Evolutionary conservation across 2,888 invertebrate genomes (phyloP).

Genomic region (Cheilosia grossa): DNA sequence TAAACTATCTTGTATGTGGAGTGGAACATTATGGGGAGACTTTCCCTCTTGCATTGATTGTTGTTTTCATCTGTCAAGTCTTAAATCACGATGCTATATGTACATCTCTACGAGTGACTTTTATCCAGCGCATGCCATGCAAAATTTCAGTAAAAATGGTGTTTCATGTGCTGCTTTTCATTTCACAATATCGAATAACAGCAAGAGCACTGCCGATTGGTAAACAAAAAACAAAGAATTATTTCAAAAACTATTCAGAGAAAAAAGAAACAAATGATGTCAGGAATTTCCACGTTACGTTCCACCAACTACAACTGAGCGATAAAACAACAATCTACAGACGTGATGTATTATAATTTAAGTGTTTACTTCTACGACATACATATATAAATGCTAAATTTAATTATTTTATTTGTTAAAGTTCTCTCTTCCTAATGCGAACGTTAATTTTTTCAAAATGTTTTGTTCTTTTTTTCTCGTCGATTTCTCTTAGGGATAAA

Average conservation of each 20-base stretch:
- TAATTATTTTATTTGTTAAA: slow-evolving; percentile 20
- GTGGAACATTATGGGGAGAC: not conserved
- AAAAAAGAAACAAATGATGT: not conserved
- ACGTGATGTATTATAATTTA: not conserved
- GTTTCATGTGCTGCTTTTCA: slow-evolving; percentile 57
- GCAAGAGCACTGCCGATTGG: slow-evolving; percentile 57
- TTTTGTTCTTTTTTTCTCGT: not conserved
- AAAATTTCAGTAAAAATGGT: slow-evolving; percentile 46
- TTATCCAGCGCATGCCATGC: slow-evolving; percentile 11
- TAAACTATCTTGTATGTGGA: slow-evolving; percentile 8
- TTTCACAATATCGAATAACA: slow-evolving; percentile 42
- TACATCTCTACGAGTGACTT: slow-evolving; percentile 57
- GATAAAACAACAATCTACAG: slow-evolving; percentile 8
- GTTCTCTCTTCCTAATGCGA: slow-evolving; percentile 12
- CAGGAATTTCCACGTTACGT: not conserved
- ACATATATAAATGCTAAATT: slow-evolving; percentile 37
- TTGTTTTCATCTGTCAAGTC: slow-evolving; percentile 34
- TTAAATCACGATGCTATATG: slow-evolving; percentile 47
- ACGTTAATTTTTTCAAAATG: slow-evolving; percentile 18
- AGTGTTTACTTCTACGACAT: slow-evolving; percentile 44
- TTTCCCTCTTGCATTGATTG: slow-evolving; percentile 9
- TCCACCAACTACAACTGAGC: slow-evolving; percentile 17
- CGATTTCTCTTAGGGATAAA: slow-evolving; percentile 35
- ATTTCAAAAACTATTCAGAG: not conserved
- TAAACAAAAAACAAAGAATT: not conserved